A percentile compares a stretch with the other conserved stretches of the same genome.
These are phyloP conservation scores for Parnassius apollo DNA, from an alignment of 2,888 invertebrate species.

Conservation along the genomic window DNA sequence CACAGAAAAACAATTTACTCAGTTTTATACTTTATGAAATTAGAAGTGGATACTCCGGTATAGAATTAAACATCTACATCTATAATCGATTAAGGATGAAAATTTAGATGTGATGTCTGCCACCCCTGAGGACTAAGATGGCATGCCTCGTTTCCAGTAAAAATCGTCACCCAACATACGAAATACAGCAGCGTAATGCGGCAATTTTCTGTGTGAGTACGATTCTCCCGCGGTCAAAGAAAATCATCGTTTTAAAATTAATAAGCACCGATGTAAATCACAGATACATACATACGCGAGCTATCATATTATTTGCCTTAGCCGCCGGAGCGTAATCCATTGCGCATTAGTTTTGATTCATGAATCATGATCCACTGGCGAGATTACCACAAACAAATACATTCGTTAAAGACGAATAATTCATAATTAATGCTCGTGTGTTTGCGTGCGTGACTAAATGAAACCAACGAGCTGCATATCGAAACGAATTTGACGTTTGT, in stretches of 20 bases:
- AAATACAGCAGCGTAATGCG: too few species aligned
- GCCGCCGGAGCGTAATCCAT: conserved; percentile 37
- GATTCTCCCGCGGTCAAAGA: too few species aligned
- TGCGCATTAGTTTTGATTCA: conserved; percentile 47
- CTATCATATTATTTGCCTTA: conserved; percentile 20
- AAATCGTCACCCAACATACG: too few species aligned
- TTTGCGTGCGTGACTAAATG: conserved; percentile 41
- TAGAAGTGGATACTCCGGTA: too few species aligned
- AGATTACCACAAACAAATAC: conserved; percentile 52
- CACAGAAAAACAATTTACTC: too few species aligned
- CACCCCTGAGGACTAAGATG: too few species aligned
- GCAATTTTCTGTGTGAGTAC: too few species aligned
- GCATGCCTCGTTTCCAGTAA: too few species aligned
- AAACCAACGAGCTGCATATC: conserved; percentile 10
- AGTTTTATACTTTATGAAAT: too few species aligned
- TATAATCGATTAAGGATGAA: too few species aligned
- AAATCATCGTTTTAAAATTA: conserved; percentile 9
- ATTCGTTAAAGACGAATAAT: conserved; percentile 56
- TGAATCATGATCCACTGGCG: conserved; percentile 50
- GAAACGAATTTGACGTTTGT: conserved; percentile 11
- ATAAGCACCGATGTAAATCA: conserved; percentile 2
- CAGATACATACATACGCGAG: conserved; percentile 8
- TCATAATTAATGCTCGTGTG: conserved; percentile 57
- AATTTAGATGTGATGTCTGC: too few species aligned
- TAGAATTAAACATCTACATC: too few species aligned